Evolutionary conservation across 2,113 vertebrate genomes (phyloP).

Genomic region (Gobiocypris rarus): DNA sequence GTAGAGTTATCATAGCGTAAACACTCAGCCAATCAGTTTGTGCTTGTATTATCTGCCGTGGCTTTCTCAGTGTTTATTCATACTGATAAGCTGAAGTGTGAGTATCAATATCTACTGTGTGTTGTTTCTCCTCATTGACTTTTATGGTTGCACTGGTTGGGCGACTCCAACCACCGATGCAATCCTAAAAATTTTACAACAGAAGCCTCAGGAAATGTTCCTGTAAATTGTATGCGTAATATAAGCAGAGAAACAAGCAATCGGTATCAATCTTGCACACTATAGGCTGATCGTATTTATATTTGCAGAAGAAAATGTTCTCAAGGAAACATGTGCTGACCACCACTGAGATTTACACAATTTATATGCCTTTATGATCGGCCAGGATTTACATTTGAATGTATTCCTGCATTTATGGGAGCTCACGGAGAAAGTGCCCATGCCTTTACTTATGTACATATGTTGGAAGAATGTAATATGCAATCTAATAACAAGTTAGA

Average conservation of each 20-base stretch:
- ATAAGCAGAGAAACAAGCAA: not conserved
- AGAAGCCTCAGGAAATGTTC: constrained; percentile 46
- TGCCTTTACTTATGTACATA: too few species aligned
- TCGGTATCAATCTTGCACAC: not conserved
- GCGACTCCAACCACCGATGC: constrained; percentile 9
- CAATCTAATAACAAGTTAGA: too few species aligned
- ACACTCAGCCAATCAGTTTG: constrained; percentile 52
- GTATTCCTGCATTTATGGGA: not conserved
- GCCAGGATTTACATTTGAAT: constrained; percentile 31
- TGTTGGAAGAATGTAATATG: not conserved
- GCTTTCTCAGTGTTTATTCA: constrained; percentile 66
- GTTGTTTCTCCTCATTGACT: constrained; percentile 72
- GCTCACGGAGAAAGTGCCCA: not conserved
- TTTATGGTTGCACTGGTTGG: constrained; percentile 66
- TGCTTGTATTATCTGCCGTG: constrained; percentile 64
- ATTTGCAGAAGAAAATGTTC: not conserved
- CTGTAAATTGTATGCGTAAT: not conserved
- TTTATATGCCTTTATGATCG: not conserved
- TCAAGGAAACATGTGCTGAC: not conserved
- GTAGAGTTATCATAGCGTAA: constrained; percentile 62
- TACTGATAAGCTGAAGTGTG: constrained; percentile 59
- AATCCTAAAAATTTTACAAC: constrained; percentile 43
- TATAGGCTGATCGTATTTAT: constrained; percentile 6
- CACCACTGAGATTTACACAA: not conserved
- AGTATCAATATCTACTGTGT: constrained; percentile 66